Evolutionary conservation across 1,140 invertebrate genomes (phyloP).

Genomic region (Trichonephila clavata): DNA sequence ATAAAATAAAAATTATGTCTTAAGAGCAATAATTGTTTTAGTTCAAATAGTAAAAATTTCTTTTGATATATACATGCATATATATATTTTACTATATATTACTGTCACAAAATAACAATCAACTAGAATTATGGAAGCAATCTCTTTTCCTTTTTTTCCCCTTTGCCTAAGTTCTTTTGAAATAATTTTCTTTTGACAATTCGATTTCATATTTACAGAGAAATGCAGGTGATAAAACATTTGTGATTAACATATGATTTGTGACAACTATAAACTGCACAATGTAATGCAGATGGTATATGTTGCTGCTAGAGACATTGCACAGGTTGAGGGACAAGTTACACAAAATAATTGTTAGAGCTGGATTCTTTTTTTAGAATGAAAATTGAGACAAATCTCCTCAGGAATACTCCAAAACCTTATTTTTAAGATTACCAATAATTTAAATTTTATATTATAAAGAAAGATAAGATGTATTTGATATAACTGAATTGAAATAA

Average conservation of each 20-base stretch:
- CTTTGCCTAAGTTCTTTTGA: background rate
- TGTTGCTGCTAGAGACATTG: conserved; percentile 7
- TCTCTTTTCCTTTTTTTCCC: background rate
- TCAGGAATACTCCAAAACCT: background rate
- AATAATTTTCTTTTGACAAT: conserved; percentile 9
- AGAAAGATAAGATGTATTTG: no score
- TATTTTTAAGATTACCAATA: no score
- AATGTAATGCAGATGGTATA: conserved; percentile 33
- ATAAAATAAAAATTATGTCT: conserved; percentile 33
- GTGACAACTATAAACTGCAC: conserved; percentile 1
- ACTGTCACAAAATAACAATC: conserved; percentile 23
- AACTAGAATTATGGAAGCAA: conserved; percentile 32
- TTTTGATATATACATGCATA: conserved; percentile 21
- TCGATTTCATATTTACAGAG: conserved; percentile 27
- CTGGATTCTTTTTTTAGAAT: background rate
- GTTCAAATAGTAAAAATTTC: conserved; percentile 28
- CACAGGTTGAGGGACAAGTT: background rate
- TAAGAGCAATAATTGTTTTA: conserved; percentile 15
- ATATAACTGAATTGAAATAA: no score
- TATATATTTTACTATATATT: conserved; percentile 23
- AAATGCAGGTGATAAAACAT: conserved; percentile 45
- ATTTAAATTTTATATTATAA: no score
- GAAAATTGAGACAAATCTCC: background rate
- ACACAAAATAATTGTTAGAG: background rate
- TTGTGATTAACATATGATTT: conserved; percentile 34